Evolutionary conservation across 1,140 invertebrate species (phyloP).

Genomic region (Heliconius melpomene): DNA sequence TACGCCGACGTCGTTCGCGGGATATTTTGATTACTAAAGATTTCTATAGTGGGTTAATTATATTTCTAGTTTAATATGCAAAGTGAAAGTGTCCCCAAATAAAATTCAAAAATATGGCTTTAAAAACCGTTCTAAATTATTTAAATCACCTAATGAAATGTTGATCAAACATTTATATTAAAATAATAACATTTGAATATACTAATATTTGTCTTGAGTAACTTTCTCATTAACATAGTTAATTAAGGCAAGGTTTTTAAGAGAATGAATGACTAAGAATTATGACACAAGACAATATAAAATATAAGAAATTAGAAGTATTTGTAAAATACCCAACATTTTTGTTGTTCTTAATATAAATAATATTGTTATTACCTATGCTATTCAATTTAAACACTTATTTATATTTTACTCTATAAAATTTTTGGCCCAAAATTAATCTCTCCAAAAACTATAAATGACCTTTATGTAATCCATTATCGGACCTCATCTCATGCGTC

Average conservation of each 20-base stretch:
- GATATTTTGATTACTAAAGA: neutral
- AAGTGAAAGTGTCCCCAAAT: slow-evolving; percentile 37
- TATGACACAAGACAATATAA: neutral
- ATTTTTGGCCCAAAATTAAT: neutral
- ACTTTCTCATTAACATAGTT: neutral
- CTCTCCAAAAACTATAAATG: neutral
- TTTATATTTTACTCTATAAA: too few species aligned
- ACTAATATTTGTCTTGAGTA: neutral
- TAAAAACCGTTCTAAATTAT: neutral
- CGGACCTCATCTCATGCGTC: slow-evolving; percentile 29
- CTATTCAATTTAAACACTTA: too few species aligned
- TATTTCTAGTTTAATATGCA: slow-evolving; percentile 20
- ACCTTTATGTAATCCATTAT: slow-evolving; percentile 23
- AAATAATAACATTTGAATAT: neutral
- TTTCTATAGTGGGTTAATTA: neutral
- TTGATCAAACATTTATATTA: slow-evolving; percentile 3
- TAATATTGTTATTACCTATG: too few species aligned
- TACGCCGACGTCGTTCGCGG: neutral
- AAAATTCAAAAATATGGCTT: neutral
- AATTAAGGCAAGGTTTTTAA: neutral
- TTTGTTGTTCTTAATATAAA: too few species aligned
- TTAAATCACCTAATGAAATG: slow-evolving; percentile 6
- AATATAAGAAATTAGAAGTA: neutral
- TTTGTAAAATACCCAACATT: neutral
- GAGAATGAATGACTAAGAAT: neutral